Evolutionary conservation across 2,888 invertebrate species (phyloP), one percentile per base, ranked within the genome.

Genomic region (Eupithecia subumbrata): DNA sequence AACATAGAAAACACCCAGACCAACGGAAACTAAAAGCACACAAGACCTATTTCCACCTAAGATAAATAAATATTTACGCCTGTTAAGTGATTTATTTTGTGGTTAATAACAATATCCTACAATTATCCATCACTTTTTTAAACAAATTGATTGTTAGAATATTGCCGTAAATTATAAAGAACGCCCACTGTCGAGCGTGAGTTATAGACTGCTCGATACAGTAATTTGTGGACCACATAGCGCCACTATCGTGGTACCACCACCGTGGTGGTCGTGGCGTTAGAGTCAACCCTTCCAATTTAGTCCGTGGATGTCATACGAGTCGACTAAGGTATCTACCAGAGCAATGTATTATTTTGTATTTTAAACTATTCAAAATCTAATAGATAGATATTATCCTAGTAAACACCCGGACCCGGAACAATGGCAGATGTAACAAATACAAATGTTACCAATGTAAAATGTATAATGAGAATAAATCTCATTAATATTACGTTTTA

Each of bases 121-220:
- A 80, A 79, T 76, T 77, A 77, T 77, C 74, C 63, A 77, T 78
- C 77, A 82, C 76, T 81, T 76, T 81, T 81, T 82, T n/a, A 80
- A 82, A 79, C 82, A 81, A 84, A 80, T 80, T 81, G 79, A 79
- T 81, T 79, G 78, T 81, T 80, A 81, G 74, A 72, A 75, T 60
- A 72, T 72, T 78, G 71, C 67, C 77, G 78, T 80, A 82, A 78
- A 80, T 79, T 76, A 82, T 70, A 82, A 79, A 81, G 80, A 79
- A 78, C 83, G 79, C 86, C 85, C 78, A 86, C 86, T 52, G 77
- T 68, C 25, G 40, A 67, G 78, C 79, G 82, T 82, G 81, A 83
- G 80, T 78, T 83, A 82, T 76, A 66, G 73, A 81, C 82, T 2
- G 7, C 60, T 40, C 25, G 48, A 16, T 69, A 66, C 72, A 52